Percentiles rank a stretch among this genome's conserved stretches.
Evolutionary conservation across 92 coral and sea anemone species (phyloP).

Genomic region (Bergia puertoricense): DNA sequence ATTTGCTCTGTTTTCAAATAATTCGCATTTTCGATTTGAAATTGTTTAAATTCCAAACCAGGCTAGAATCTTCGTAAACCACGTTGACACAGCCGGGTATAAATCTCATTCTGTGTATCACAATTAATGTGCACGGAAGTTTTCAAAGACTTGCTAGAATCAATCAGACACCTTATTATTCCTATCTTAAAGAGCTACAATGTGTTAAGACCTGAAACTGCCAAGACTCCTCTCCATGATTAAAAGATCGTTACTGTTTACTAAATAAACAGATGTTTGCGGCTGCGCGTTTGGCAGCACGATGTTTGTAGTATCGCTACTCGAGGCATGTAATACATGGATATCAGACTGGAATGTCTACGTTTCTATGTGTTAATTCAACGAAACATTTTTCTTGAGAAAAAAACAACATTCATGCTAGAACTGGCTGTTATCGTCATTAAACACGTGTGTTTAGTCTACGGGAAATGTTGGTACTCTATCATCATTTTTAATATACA

Average conservation of each 20-base stretch:
- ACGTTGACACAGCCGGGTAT: not conserved
- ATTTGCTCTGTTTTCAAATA: constrained; percentile 5
- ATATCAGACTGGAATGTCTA: not conserved
- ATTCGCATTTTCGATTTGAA: not conserved
- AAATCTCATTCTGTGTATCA: no score
- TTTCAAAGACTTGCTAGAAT: not conserved
- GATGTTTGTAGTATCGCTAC: not conserved
- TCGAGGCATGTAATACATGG: not conserved
- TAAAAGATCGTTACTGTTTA: constrained; percentile 15
- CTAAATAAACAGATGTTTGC: not conserved
- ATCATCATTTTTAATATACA: not conserved
- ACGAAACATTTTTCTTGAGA: not conserved
- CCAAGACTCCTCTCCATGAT: not conserved
- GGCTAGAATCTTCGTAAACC: not conserved
- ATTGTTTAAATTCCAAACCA: not conserved
- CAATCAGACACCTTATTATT: not conserved
- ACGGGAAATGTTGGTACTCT: constrained; percentile 2
- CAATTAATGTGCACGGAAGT: not conserved
- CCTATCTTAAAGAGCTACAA: constrained; percentile 14
- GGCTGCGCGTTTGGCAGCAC: not conserved
- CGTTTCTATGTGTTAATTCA: not conserved
- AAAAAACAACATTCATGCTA: not conserved
- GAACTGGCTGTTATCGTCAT: not conserved
- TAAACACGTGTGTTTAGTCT: constrained; percentile 9
- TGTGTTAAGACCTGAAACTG: not conserved